Evolutionary conservation across 2,113 vertebrate genomes (phyloP).

Genomic region (Plotosus lineatus): DNA sequence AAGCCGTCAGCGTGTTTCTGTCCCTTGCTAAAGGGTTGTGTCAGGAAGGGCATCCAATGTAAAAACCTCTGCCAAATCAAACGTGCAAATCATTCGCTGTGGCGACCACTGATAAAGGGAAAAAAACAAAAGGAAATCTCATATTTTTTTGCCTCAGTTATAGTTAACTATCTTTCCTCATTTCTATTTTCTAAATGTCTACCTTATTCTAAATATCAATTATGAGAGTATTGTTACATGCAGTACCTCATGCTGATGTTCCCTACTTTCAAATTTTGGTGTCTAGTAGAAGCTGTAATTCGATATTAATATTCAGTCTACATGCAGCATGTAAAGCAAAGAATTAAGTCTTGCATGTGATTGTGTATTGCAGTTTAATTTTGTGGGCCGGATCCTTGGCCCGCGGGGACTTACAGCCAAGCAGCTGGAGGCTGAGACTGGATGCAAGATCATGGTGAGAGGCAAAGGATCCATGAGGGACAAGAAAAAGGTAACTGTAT

Average conservation of each 20-base stretch:
- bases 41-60: no score
- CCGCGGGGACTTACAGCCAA: conserved; percentile 89
- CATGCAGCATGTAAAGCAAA: conserved; percentile 9
- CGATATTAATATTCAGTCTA: not conserved
- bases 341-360: conserved; percentile 20
- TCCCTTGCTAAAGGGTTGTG: no score
- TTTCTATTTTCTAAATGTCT: not conserved
- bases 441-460: conserved; percentile 93
- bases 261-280: not conserved
- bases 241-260: no score
- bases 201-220: not conserved
- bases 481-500: conserved; percentile 84
- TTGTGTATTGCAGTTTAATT: conserved; percentile 80
- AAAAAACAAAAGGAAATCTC: no score
- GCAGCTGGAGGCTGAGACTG: conserved; percentile 88
- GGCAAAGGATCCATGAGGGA: conserved; percentile 92
- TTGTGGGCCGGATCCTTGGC: conserved; percentile 89
- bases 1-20: no score
- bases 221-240: not conserved
- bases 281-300: not conserved
- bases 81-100: no score
- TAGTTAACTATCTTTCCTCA: not conserved
- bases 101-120: no score
- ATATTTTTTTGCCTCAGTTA: not conserved
- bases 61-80: no score